Conservation (phyloP, 2,888 invertebrate genomes). For the Clanis bilineata region DNA sequence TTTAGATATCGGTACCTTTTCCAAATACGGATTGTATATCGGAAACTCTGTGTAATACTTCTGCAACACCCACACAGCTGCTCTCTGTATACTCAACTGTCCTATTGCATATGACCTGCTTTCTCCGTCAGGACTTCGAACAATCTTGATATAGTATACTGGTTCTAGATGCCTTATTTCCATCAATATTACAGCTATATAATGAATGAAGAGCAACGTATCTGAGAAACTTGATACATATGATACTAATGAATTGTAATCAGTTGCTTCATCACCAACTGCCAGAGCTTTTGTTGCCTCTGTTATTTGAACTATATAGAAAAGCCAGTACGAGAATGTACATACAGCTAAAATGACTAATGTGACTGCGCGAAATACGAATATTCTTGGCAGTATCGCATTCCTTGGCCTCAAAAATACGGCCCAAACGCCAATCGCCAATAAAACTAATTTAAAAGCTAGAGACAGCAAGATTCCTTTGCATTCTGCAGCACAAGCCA, state of each 20-base stretch:
- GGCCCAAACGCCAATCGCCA: constrained; percentile 96
- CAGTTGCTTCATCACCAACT: constrained; percentile 89
- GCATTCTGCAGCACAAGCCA: constrained; percentile 96
- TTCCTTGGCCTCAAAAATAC: constrained; percentile 92
- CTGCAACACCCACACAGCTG: constrained; percentile 96
- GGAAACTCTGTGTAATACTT: constrained; percentile 98
- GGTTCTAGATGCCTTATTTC: constrained; percentile 96
- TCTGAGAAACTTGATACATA: constrained; percentile 97
- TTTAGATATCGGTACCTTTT: constrained; percentile 93
- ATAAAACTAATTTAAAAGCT: constrained; percentile 93
- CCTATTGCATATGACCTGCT: constrained; percentile 94
- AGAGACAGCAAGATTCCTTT: constrained; percentile 96
- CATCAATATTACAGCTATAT: constrained; percentile 94
- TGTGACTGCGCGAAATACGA: constrained; percentile 94
- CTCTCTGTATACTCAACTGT: constrained; percentile 95
- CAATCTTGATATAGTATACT: constrained; percentile 93
- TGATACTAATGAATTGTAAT: constrained; percentile 94
- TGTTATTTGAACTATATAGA: constrained; percentile 96
- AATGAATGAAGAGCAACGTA: constrained; percentile 96
- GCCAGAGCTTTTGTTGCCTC: constrained; percentile 91
- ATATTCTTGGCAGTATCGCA: constrained; percentile 95
- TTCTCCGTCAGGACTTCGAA: constrained; percentile 97
- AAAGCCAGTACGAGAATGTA: constrained; percentile 98
- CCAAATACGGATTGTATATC: constrained; percentile 97
- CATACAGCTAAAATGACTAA: constrained; percentile 94